Percentiles rank a stretch among this genome's conserved stretches.
Conservation (phyloP, 37 sponge, comb jelly and placozoan species). For the Mnemiopsis leidyi region DNA sequence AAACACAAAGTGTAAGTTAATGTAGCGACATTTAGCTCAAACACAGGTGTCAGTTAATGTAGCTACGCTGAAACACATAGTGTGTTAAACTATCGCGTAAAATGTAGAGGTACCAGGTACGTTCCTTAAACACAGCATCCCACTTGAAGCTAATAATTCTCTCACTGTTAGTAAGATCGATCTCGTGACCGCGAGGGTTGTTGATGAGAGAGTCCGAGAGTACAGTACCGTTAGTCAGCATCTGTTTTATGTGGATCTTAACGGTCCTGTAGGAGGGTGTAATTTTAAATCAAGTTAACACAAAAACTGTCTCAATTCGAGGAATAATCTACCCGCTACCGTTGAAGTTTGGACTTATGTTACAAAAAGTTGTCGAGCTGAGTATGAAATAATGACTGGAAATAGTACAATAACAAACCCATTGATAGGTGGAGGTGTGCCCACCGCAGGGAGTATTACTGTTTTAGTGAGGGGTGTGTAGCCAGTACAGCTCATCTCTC, state of each 20-base stretch:
- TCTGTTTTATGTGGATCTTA: constrained; percentile 42
- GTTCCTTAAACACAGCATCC: no score
- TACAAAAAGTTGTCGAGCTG: no score
- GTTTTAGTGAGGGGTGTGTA: background rate
- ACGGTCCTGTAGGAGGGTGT: constrained; percentile 6
- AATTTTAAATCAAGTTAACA: background rate
- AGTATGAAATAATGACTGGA: no score
- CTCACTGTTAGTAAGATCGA: constrained; percentile 57
- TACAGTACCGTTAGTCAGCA: constrained; percentile 4
- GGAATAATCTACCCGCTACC: no score
- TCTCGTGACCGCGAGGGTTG: constrained; percentile 10
- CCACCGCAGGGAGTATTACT: constrained; percentile 9
- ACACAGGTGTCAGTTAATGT: no score
- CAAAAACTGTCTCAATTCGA: no score
- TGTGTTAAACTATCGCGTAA: no score
- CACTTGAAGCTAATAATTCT: no score
- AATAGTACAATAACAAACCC: background rate
- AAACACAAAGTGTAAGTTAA: background rate
- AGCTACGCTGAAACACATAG: no score
- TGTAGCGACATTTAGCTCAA: no score
- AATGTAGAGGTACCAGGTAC: no score
- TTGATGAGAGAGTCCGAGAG: background rate
- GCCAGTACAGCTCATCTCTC: background rate
- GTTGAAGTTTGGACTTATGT: no score
- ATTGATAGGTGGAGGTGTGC: constrained; percentile 5